Evolutionary conservation across 1,140 invertebrate genomes (phyloP).

Genomic region (Drosophila mauritiana): DNA sequence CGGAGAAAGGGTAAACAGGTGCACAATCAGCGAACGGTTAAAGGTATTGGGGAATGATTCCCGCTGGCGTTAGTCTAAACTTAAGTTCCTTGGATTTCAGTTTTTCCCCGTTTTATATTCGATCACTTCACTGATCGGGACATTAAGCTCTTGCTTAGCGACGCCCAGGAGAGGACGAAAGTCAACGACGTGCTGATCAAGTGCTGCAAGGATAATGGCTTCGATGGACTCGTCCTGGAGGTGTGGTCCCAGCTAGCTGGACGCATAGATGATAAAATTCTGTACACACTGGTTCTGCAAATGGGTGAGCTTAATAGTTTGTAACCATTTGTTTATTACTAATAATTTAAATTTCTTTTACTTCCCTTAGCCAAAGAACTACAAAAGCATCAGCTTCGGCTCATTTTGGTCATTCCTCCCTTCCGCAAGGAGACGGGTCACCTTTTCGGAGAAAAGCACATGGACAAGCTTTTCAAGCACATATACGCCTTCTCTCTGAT

Average conservation of each 20-base stretch:
- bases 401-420: conserved; percentile 95
- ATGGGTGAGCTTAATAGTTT: conserved; percentile 85
- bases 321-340: neutral
- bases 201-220: conserved; percentile 88
- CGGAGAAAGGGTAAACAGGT: conserved; percentile 85
- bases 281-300: conserved; percentile 87
- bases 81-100: conserved; percentile 79
- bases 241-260: conserved; percentile 93
- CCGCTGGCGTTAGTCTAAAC: neutral
- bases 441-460: conserved; percentile 91
- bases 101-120: conserved; percentile 94
- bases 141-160: conserved; percentile 88
- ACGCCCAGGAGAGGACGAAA: conserved; percentile 86
- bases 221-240: conserved; percentile 95
- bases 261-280: conserved; percentile 87
- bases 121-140: conserved; percentile 92
- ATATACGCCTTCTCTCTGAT: conserved; percentile 95
- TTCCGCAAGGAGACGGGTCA: conserved; percentile 88
- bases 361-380: conserved; percentile 60
- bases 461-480: conserved; percentile 90
- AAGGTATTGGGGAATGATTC: conserved; percentile 23
- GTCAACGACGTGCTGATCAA: conserved; percentile 87
- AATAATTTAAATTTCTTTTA: neutral
- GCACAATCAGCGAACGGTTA: conserved; percentile 83
- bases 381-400: conserved; percentile 85